Evolutionary conservation across 2,113 vertebrate species (phyloP).

Genomic region (Hystrix brachyura): DNA sequence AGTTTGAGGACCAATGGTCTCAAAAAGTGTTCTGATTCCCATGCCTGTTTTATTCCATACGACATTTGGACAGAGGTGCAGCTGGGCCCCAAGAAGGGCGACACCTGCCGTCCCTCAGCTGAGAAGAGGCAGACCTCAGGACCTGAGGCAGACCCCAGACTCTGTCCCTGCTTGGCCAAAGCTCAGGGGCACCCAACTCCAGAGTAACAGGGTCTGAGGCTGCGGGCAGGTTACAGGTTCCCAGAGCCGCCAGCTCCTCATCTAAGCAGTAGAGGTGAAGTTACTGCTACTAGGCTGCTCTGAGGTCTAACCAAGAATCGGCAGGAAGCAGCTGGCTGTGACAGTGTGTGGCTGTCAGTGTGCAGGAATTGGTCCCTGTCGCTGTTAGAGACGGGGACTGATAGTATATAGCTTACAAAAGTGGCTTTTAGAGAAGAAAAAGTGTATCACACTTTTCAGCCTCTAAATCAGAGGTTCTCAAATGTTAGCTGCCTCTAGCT

Average conservation of each 20-base stretch:
- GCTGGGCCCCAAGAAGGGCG: neutral
- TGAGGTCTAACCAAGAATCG: neutral
- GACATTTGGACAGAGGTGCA: neutral
- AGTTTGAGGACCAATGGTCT: neutral
- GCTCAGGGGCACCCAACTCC: neutral
- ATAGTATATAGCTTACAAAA: neutral
- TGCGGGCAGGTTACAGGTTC: neutral
- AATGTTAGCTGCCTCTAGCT: neutral
- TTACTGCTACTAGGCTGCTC: neutral
- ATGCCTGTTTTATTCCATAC: neutral
- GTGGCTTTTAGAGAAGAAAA: neutral
- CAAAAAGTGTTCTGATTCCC: neutral
- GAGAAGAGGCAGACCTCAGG: neutral
- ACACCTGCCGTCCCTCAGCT: neutral
- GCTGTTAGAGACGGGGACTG: neutral
- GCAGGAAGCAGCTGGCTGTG: rapidly evolving
- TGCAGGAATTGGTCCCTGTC: neutral
- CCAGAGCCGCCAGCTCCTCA: neutral
- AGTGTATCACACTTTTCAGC: neutral
- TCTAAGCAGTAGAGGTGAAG: neutral
- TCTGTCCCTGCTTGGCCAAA: neutral
- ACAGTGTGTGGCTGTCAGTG: rapidly evolving
- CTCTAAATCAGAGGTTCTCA: neutral
- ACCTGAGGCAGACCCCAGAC: neutral
- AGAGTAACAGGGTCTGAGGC: neutral